Evolutionary conservation across 2,113 vertebrate genomes (phyloP).

Genomic region (Bothrops jararaca): DNA sequence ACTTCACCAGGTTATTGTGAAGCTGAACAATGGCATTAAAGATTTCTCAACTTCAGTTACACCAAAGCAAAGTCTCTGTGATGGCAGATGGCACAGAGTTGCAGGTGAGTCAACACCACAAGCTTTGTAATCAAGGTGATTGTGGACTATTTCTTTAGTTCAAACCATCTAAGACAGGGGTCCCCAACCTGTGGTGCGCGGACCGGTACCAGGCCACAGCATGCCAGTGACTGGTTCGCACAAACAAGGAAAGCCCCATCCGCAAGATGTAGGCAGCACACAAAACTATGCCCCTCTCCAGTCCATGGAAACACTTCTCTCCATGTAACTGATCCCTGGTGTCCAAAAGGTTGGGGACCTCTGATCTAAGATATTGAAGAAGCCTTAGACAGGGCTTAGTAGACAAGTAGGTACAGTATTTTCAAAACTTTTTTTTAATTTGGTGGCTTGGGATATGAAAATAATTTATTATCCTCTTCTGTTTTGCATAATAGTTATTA

Average conservation of each 20-base stretch:
- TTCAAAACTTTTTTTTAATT: neutral
- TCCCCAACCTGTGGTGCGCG: no score
- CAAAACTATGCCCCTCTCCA: no score
- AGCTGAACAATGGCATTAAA: slow-evolving; percentile 80
- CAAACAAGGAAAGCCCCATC: no score
- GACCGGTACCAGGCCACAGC: no score
- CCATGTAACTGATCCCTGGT: no score
- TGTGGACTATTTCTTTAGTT: neutral
- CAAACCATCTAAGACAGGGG: neutral
- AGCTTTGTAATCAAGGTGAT: neutral
- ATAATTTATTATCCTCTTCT: slow-evolving; percentile 22
- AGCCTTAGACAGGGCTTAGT: neutral
- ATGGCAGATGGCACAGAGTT: slow-evolving; percentile 88
- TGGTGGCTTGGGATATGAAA: neutral
- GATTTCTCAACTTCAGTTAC: slow-evolving; percentile 84
- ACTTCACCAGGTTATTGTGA: slow-evolving; percentile 79
- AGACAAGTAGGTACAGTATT: neutral
- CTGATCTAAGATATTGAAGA: neutral
- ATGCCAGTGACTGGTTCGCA: no score
- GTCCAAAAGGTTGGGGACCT: no score
- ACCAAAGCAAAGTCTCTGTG: slow-evolving; percentile 80
- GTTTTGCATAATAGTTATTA: slow-evolving; percentile 79
- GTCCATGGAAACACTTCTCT: no score
- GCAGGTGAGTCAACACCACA: slow-evolving; percentile 72
- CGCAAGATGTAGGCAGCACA: no score